Percentiles rank a stretch among this genome's conserved stretches.
These are phyloP conservation scores for Aelia acuminata DNA, from an alignment of 2,888 invertebrate species.

Conservation along the genomic window DNA sequence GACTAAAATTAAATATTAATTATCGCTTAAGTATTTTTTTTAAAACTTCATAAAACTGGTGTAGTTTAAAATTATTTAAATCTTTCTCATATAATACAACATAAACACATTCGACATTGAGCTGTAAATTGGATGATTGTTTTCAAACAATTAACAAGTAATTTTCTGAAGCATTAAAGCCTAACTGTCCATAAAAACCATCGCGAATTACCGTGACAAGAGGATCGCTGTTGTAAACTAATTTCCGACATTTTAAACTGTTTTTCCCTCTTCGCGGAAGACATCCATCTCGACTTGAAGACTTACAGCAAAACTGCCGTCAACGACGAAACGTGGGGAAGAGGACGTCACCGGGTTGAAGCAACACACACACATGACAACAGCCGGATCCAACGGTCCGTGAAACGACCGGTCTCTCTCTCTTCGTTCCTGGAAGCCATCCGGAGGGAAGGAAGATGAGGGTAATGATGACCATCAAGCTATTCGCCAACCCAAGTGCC, in stretches of 20 bases:
- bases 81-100: not conserved
- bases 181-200: slow-evolving; percentile 4
- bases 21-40: no score
- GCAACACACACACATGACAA: slow-evolving; percentile 8
- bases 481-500: not conserved
- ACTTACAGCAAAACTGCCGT: not conserved
- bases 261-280: not conserved
- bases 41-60: no score
- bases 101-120: not conserved
- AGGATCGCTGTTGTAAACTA: not conserved
- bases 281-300: not conserved
- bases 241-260: not conserved
- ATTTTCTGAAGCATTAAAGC: not conserved
- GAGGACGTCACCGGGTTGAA: not conserved
- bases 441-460: not conserved
- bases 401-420: slow-evolving; percentile 20
- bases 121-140: not conserved
- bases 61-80: no score
- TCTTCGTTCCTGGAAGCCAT: not conserved
- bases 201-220: slow-evolving; percentile 14
- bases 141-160: not conserved
- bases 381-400: not conserved
- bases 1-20: no score
- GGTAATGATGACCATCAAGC: not conserved
- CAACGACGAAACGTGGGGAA: no score